Evolutionary conservation across 2,797 vertebrate species (phyloP), one percentile per base, ranked within the genome.

Genomic region (Siniperca undulata): DNA sequence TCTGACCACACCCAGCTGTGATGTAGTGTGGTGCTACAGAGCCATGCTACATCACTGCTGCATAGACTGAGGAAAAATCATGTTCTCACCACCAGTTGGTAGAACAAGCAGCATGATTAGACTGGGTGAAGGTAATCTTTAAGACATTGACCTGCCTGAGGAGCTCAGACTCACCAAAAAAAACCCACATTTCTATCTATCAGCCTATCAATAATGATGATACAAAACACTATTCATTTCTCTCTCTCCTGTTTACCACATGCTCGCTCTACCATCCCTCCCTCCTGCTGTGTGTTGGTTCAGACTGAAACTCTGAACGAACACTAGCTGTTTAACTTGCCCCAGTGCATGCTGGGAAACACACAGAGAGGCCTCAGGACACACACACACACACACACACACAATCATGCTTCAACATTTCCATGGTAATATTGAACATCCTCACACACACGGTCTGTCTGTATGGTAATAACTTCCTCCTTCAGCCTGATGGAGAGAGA

Each of bases 271-370:
- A 14, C 69, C 77, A 67, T 64, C 72, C 34, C 65, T 46, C 78
- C 55, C 82, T 68, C 87, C 86, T 14, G 70, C 79, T 89, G 84
- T 4, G 75, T 79, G 78, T 74, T 77, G 42, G 80, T 74, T 70
- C 84, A 82, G 59, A 61, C 65, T 44, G 60, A 68, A 81, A 84
- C 46, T 60, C 70, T 67, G 72, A 69, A 61, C 11, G 70, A 78
- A 79, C 68, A 77, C 72, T 80, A 36, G 22, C 85, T 85, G 82
- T 87, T 85, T 77, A 88, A 87, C 86, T 86, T 30, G 40, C 68
- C 75, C 77, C 64, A 64, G 52, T 89, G 91, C 82, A 90, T 91
- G 82, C 75, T 93, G 92, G 88, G 88, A 91, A 86, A 85, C 69
- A 83, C 72, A 83, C 65, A 80, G 79, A 78, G 82, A 87, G 86